Evolutionary conservation across 2,113 vertebrate species (phyloP).

Genomic region (Centropus unirufus): DNA sequence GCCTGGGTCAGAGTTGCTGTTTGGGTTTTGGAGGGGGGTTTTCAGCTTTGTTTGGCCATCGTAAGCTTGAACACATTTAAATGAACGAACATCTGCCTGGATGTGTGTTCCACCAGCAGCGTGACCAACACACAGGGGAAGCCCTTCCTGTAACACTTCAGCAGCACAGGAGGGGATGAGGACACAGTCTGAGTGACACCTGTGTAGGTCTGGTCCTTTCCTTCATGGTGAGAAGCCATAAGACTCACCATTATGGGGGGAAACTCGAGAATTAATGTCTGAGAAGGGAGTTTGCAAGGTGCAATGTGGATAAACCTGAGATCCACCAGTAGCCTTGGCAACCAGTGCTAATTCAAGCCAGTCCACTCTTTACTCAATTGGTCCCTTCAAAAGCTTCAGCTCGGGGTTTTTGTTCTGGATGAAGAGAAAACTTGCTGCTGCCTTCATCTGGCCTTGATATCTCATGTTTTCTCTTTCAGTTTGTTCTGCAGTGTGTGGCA

Average conservation of each 20-base stretch:
- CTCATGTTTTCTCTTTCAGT: conserved; percentile 1
- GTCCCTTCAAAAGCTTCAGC: not conserved
- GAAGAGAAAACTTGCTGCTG: conserved; percentile 12
- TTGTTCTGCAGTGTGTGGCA: not conserved
- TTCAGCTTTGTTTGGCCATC: not conserved
- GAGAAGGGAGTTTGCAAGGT: not conserved
- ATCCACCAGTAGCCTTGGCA: not conserved
- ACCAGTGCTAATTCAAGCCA: not conserved
- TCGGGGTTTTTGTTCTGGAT: not conserved
- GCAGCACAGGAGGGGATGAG: not conserved
- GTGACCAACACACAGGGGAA: not conserved
- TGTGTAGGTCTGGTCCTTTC: not conserved
- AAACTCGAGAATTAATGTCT: not conserved
- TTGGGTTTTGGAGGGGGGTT: no score
- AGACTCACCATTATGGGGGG: not conserved
- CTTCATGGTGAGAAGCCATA: not conserved
- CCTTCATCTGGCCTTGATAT: not conserved
- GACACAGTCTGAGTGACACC: not conserved
- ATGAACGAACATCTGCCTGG: not conserved
- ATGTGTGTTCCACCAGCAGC: not conserved
- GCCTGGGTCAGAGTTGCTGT: not conserved
- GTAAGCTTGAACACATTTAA: not conserved
- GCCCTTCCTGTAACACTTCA: not conserved
- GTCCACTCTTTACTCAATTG: not conserved
- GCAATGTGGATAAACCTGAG: not conserved